Conservation (phyloP, 2,888 invertebrate species). For the Diaperis boleti region DNA sequence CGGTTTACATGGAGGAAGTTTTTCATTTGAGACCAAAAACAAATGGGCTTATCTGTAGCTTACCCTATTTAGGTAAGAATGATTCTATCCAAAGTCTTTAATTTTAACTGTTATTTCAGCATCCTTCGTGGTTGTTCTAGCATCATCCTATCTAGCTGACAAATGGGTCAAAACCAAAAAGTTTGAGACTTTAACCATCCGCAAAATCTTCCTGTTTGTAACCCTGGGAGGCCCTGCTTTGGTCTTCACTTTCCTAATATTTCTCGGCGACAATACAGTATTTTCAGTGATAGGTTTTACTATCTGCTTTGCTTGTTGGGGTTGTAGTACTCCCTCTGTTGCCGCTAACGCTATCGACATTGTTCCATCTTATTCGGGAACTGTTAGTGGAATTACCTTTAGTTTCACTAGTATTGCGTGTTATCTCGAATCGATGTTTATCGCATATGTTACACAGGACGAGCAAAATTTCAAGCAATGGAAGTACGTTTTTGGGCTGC, state of each 20-base stretch:
- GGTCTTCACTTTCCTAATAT: too few relatives aligned
- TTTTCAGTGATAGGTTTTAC: neutral
- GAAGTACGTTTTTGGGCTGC: neutral
- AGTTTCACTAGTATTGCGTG: neutral
- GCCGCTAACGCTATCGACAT: neutral
- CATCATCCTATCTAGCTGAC: neutral
- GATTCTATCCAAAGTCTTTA: too few relatives aligned
- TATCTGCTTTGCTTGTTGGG: neutral
- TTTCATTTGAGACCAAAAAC: too few relatives aligned
- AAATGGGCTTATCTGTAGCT: constrained; percentile 2
- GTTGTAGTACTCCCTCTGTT: neutral
- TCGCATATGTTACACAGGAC: neutral
- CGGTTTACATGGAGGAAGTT: neutral
- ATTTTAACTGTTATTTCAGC: constrained; percentile 1
- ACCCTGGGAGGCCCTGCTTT: neutral
- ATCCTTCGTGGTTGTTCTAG: neutral
- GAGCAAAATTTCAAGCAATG: neutral
- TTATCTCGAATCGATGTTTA: neutral
- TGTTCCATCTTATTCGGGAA: constrained; percentile 1
- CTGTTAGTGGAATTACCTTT: neutral
- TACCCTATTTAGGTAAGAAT: constrained; percentile 3
- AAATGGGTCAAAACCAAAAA: neutral
- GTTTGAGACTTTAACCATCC: neutral
- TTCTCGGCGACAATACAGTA: too few relatives aligned
- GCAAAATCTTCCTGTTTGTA: constrained; percentile 7